Evolutionary conservation across 2,113 vertebrate genomes (phyloP), one percentile per base, ranked within the genome.

Genomic region (Ailuropoda melanoleuca): DNA sequence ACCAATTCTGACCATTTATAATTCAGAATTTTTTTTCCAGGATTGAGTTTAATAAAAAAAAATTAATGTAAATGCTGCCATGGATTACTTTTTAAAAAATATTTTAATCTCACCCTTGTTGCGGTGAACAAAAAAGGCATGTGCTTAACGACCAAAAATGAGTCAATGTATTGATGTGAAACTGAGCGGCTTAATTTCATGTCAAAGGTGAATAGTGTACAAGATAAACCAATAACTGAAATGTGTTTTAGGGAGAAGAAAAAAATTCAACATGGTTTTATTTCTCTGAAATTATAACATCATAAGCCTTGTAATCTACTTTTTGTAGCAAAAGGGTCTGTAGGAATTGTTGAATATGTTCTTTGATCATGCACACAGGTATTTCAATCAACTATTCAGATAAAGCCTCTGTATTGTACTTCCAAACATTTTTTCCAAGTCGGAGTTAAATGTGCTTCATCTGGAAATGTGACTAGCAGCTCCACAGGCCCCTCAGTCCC

Each of bases 261-360:
- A 91, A 62, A 93, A 80, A 34, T 9, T 14, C 29, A 29, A 39
- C 12, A 24, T 31, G 14, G 1, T 80, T 82, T 93, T 74, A 87
- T 94, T 82, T 93, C 50, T 77, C 86, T 90, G 72, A 91, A 97
- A 92, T 93, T 91, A 74, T n/a, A 93, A 12, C 43, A 58, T 86
- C n/a, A 31, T 72, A 92, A 55, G 1, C 29, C 43, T 78, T 88
- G 3, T 29, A 26, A 95, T 92, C n/a, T 29, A 62, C 34, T 91
- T 75, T 96, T 80, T 92, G 37, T 31, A 74, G 53, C 72, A 92
- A 89, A 88, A 75, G 7, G 0, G 0, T 64, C 64, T 86, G 55
- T 93, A 88, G 50, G 75, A 93, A 80, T 14, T 55, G 10, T 19
- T 34, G 13, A 75, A 46, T 50, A 48, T 90, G 19, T 56, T 91